A percentile compares a stretch with the other conserved stretches of the same genome.
phyloP scores from a whole-genome alignment of 2,113 vertebrate genomes.

The Strix uralensis region DNA sequence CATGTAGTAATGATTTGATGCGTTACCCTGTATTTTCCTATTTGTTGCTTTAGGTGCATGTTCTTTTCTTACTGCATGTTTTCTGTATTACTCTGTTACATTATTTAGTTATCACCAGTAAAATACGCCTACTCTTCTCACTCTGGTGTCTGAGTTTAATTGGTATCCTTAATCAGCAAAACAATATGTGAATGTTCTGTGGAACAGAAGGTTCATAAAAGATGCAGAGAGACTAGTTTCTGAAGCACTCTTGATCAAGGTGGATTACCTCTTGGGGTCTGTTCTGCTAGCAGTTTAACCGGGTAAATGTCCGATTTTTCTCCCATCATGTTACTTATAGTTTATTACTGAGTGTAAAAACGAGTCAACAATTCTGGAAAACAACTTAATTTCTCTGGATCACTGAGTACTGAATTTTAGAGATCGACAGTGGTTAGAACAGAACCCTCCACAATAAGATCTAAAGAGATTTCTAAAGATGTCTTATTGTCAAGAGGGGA shows the following conservation, averaged over 20 bases:
- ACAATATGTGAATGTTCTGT: not conserved
- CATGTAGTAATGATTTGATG: too few relatives aligned
- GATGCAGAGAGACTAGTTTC: not conserved
- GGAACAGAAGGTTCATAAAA: not conserved
- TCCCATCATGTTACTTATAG: not conserved
- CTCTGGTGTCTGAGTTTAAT: too few relatives aligned
- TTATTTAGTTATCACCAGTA: too few relatives aligned
- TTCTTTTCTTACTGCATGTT: too few relatives aligned
- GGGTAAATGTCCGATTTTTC: not conserved
- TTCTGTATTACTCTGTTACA: too few relatives aligned
- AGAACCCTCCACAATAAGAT: not conserved
- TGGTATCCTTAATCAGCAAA: too few relatives aligned
- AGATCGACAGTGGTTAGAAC: not conserved
- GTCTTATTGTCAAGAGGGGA: not conserved
- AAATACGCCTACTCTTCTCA: too few relatives aligned
- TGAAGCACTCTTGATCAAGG: not conserved
- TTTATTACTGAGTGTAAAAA: not conserved
- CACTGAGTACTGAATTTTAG: not conserved
- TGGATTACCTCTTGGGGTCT: not conserved
- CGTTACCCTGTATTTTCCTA: too few relatives aligned
- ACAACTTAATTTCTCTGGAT: not conserved
- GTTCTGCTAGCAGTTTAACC: not conserved
- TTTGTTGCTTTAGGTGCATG: too few relatives aligned
- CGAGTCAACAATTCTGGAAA: not conserved
- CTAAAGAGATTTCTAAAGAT: too few relatives aligned